A percentile compares a stretch with the other conserved stretches of the same genome.
phyloP scores from a whole-genome alignment of 2,113 vertebrate genomes.

The Scophthalmus maximus region DNA sequence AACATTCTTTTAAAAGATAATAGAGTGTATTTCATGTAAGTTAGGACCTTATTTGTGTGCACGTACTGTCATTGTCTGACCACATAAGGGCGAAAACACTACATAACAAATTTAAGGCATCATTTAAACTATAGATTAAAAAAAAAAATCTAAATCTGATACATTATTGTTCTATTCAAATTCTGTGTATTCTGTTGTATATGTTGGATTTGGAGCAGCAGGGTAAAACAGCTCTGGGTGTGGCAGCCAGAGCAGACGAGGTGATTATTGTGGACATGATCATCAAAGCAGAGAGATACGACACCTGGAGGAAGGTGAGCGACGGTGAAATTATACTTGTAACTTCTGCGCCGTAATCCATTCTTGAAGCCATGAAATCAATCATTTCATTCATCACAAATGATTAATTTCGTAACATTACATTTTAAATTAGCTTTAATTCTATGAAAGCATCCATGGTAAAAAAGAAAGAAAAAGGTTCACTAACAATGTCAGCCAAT shows the following conservation, averaged over 20 bases:
- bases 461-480: too few species aligned
- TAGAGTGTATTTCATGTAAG: too few species aligned
- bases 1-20: not conserved
- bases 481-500: slow-evolving; percentile 55
- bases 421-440: slow-evolving; percentile 30
- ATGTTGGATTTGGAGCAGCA: slow-evolving; percentile 78
- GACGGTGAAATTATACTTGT: slow-evolving; percentile 1
- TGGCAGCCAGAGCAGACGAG: slow-evolving; percentile 87
- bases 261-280: slow-evolving; percentile 92
- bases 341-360: slow-evolving; percentile 15
- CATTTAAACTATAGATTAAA: too few species aligned
- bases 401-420: slow-evolving; percentile 41
- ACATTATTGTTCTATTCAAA: too few species aligned
- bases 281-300: slow-evolving; percentile 93
- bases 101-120: too few species aligned
- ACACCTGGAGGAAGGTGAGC: slow-evolving; percentile 84
- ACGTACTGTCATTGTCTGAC: not conserved
- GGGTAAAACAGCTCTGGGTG: slow-evolving; percentile 87
- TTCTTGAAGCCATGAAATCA: slow-evolving; percentile 36
- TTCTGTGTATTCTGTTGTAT: slow-evolving; percentile 14
- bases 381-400: slow-evolving; percentile 50
- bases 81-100: too few species aligned
- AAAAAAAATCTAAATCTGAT: not conserved
- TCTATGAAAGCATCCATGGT: too few species aligned
- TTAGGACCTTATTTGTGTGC: not conserved